Evolutionary conservation across 2,113 vertebrate genomes (phyloP).

Genomic region (Otolemur garnettii): DNA sequence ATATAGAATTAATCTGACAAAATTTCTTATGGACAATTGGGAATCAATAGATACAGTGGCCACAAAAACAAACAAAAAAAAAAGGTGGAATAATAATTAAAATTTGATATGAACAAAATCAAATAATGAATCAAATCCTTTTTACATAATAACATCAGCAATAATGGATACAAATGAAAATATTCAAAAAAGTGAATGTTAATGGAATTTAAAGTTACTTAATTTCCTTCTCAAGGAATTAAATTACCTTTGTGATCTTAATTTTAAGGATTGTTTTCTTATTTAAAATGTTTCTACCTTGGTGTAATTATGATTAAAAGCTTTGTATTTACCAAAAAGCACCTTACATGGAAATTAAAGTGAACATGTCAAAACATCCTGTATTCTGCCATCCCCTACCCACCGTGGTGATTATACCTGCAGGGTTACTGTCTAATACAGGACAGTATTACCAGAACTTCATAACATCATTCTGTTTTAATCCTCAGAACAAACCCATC

Average conservation of each 20-base stretch:
- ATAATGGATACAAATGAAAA: background rate
- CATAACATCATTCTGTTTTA: background rate
- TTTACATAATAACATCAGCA: background rate
- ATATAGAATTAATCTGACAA: background rate
- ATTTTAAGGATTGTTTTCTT: background rate
- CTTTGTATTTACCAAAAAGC: background rate
- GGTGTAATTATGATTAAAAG: background rate
- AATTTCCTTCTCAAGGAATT: background rate
- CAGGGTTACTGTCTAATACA: background rate
- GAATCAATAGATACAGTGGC: background rate
- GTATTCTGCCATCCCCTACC: background rate
- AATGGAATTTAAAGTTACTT: slow-evolving; percentile 22
- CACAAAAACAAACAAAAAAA: background rate
- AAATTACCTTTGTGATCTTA: background rate
- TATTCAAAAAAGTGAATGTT: background rate
- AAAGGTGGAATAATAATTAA: background rate
- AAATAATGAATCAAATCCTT: slow-evolving; percentile 5
- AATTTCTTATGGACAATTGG: background rate
- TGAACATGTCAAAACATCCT: background rate
- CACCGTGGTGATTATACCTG: background rate
- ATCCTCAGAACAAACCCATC: slow-evolving; percentile 31
- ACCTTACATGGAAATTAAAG: background rate
- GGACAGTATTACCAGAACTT: background rate
- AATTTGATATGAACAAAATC: slow-evolving; percentile 2
- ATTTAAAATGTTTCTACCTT: background rate